phyloP scores from a whole-genome alignment of 1,140 invertebrate species.

The Neodiprion pinetum region DNA sequence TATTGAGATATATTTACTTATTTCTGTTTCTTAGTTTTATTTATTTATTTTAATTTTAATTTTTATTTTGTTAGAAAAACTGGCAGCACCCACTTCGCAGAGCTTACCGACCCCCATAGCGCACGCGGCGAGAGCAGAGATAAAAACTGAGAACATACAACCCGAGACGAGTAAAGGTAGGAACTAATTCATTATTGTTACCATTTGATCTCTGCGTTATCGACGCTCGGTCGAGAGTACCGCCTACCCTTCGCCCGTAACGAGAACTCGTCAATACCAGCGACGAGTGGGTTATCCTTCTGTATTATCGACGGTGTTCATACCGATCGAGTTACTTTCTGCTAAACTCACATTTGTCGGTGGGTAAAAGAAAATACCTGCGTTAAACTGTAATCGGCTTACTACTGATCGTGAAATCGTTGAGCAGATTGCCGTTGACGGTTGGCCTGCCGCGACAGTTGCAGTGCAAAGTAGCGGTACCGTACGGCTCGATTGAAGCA shows the following conservation, averaged over 20 bases:
- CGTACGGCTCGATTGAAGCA: neutral
- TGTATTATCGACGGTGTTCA: conserved; percentile 13
- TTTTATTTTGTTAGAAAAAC: conserved; percentile 55
- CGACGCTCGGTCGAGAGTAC: neutral
- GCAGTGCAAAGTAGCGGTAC: no score
- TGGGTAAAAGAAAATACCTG: neutral
- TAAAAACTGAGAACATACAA: conserved; percentile 60
- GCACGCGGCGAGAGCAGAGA: conserved; percentile 56
- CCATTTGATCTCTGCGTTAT: conserved; percentile 23
- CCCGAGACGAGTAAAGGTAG: conserved; percentile 60
- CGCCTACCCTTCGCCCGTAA: no score
- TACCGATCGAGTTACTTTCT: neutral
- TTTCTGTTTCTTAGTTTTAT: conserved; percentile 14
- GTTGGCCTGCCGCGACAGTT: no score
- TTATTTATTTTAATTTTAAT: conserved; percentile 23
- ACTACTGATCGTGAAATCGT: no score
- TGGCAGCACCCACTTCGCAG: conserved; percentile 60
- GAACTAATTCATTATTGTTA: conserved; percentile 22
- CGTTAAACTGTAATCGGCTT: conserved; percentile 11
- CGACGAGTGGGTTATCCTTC: no score
- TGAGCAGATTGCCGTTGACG: no score
- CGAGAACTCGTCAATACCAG: no score
- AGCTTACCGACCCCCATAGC: conserved; percentile 49
- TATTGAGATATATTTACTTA: neutral
- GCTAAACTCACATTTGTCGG: neutral